These are phyloP conservation scores for Asarcornis scutulata DNA, from an alignment of 2,113 vertebrate species.

Conservation along the genomic window DNA sequence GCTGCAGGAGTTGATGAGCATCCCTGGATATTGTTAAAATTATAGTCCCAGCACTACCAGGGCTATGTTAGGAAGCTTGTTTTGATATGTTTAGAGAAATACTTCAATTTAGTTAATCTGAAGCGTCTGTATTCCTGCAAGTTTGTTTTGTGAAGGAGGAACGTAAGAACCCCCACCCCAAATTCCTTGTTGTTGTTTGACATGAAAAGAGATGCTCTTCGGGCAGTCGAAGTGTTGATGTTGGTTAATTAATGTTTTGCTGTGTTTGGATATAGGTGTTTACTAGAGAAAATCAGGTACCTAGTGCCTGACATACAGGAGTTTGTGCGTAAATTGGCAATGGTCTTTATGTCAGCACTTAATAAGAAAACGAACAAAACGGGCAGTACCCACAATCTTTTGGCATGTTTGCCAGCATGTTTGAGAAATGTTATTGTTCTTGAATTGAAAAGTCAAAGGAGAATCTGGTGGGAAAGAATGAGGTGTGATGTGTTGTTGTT, in stretches of 20 bases:
- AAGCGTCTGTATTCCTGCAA: not conserved
- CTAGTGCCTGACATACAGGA: not conserved
- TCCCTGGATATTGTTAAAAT: not conserved
- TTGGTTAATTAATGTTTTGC: not conserved
- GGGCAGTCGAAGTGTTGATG: fast-evolving
- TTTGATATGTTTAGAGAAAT: not conserved
- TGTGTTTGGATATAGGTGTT: not conserved
- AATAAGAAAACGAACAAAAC: not conserved
- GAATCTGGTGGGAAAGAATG: not conserved
- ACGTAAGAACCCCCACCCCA: not conserved
- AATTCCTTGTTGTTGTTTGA: not conserved
- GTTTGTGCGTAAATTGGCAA: not conserved
- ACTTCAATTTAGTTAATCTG: not conserved
- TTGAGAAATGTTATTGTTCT: not conserved
- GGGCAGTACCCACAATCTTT: not conserved
- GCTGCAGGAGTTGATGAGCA: not conserved
- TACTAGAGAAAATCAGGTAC: not conserved
- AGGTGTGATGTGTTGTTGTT: not conserved
- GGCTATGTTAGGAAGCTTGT: not conserved
- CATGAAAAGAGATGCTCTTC: not conserved
- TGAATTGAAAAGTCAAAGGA: not conserved
- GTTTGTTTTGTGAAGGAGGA: not conserved
- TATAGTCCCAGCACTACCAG: not conserved
- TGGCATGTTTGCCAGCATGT: not conserved
- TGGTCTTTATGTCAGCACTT: not conserved